Evolutionary conservation across 2,113 vertebrate genomes (phyloP).

Genomic region (Seriola aureovittata): DNA sequence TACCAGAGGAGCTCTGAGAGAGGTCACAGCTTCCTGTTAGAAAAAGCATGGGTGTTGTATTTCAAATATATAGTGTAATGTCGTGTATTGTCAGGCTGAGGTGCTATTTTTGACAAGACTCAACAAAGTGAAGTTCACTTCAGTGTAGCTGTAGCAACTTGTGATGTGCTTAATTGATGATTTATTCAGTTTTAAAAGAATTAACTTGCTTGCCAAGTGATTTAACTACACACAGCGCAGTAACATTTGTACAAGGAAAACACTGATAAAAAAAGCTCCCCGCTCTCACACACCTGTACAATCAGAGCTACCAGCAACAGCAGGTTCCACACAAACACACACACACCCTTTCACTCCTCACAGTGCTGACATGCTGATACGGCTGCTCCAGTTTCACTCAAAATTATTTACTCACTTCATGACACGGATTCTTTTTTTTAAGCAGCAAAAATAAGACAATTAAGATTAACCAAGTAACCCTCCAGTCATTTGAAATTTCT

Average conservation of each 20-base stretch:
- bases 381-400: slow-evolving; percentile 30
- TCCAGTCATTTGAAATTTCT: neutral
- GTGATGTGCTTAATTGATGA: neutral
- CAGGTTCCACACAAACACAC: slow-evolving; percentile 21
- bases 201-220: neutral
- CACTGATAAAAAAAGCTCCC: slow-evolving; percentile 34
- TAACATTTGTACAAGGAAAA: neutral
- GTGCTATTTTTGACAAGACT: neutral
- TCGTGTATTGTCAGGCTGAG: no score
- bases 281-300: slow-evolving; percentile 54
- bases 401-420: neutral
- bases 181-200: neutral
- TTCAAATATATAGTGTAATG: neutral
- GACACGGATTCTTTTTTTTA: neutral
- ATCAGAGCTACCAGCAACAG: slow-evolving; percentile 27
- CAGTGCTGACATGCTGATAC: slow-evolving; percentile 39
- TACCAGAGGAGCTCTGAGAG: slow-evolving; percentile 11
- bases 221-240: neutral
- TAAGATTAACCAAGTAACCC: neutral
- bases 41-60: neutral
- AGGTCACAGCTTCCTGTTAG: slow-evolving; percentile 48
- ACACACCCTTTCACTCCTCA: slow-evolving; percentile 12
- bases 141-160: neutral
- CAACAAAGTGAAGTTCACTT: neutral
- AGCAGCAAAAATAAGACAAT: neutral